Evolutionary conservation across 2,888 invertebrate species (phyloP), one percentile per base, ranked within the genome.

Genomic region (Monochamus alternatus): DNA sequence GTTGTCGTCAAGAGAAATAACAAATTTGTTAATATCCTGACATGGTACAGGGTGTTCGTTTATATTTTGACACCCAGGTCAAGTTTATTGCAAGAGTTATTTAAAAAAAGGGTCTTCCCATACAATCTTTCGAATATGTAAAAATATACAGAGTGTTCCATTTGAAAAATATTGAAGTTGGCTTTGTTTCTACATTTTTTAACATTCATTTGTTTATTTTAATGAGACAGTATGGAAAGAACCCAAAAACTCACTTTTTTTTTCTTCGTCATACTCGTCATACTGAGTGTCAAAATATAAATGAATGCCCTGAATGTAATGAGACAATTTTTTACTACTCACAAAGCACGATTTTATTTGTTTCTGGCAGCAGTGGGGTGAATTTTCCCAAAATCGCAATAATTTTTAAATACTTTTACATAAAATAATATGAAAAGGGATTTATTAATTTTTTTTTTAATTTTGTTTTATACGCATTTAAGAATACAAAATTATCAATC

Each of bases 401-500:
- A 68, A 12, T 14, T 69, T 31, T 31, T 38, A 52, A 51, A 32
- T 66, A 38, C 31, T 55, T 66, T 31, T 66, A n/a, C 52, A 66
- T 66, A 9, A 52, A 66, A 52, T 30, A 52, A 32, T 52, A 32
- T 65, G 44, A 60, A 77, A 75, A 73, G 70, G 62, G 68, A 69
- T 75, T 75, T 75, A 47, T 71, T 58, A 64, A 60, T 71, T 75
- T 74, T 70, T 75, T 75, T 75, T 38, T 71, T 58, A 64, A 60
- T 71, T 75, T 74, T 70, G 73, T 78, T 78, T 78, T 68, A 78
- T 77, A 77, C 63, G 74, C 76, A 55, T 32, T 67, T 67, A 55
- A 67, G 30, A 55, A 55, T 22, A 65, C 12, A 67, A 52, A 67
- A 55, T 67, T 55, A 67, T 43, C 55, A 67, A 67, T 43, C 55